phyloP scores from a whole-genome alignment of 2,113 vertebrate genomes.

The Elephas maximus region DNA sequence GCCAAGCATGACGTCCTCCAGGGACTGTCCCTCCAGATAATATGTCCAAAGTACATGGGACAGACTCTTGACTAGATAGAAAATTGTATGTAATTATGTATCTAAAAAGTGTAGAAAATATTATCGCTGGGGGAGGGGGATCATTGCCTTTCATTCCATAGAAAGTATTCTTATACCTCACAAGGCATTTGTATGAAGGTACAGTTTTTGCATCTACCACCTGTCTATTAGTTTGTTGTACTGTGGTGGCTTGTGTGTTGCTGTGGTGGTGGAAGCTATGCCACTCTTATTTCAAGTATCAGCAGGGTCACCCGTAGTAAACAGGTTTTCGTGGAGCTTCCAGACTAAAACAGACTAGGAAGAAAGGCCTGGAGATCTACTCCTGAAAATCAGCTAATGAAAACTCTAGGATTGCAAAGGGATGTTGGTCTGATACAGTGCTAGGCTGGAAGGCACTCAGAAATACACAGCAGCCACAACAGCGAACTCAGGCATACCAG shows the following conservation, averaged over 20 bases:
- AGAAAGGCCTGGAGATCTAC: neutral
- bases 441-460: neutral
- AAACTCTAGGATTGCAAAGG: neutral
- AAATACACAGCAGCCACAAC: neutral
- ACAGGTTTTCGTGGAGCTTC: neutral
- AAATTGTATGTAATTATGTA: neutral
- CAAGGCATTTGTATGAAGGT: neutral
- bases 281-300: neutral
- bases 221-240: too few species aligned
- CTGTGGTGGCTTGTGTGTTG: neutral
- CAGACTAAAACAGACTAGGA: neutral
- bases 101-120: neutral
- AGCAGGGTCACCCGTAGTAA: neutral
- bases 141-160: neutral
- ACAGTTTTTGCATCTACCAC: neutral
- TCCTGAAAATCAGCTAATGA: neutral
- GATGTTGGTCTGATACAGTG: neutral
- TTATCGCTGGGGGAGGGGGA: neutral
- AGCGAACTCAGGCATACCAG: neutral
- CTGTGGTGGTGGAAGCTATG: neutral
- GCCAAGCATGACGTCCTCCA: too few species aligned
- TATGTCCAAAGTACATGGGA: too few species aligned
- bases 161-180: neutral
- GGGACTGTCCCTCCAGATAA: too few species aligned
- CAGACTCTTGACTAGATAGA: neutral